Conservation (phyloP, 2,888 invertebrate species). For the Choreutis nemorana region DNA sequence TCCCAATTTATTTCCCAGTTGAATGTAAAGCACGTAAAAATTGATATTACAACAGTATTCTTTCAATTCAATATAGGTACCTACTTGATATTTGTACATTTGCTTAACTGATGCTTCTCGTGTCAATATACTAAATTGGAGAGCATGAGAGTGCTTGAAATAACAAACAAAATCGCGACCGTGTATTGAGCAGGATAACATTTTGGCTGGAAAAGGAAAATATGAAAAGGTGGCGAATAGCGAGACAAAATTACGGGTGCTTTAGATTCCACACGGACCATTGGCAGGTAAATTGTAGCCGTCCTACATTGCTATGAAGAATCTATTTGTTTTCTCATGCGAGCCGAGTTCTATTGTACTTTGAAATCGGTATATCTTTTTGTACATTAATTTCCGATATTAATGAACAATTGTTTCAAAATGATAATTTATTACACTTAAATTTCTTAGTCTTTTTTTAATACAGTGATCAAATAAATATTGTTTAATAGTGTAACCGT, state of each 20-base stretch:
- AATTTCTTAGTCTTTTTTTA: no score
- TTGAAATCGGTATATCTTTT: no score
- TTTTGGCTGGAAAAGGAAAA: conserved; percentile 55
- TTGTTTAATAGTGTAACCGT: no score
- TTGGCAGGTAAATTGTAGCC: conserved; percentile 61
- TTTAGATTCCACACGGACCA: conserved; percentile 58
- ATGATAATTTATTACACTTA: conserved; percentile 4
- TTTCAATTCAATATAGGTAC: no score
- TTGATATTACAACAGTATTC: no score
- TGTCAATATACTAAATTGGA: conserved; percentile 51
- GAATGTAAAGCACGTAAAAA: no score
- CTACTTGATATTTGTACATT: conserved; percentile 39
- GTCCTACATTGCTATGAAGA: conserved; percentile 55
- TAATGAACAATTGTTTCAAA: conserved; percentile 5
- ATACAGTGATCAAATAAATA: no score
- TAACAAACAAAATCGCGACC: conserved; percentile 59
- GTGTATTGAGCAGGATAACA: conserved; percentile 53
- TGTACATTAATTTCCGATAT: no score
- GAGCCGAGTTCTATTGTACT: conserved; percentile 32
- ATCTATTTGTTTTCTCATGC: conserved; percentile 53
- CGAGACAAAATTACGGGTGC: conserved; percentile 62
- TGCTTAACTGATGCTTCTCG: conserved; percentile 47
- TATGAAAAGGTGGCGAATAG: conserved; percentile 62
- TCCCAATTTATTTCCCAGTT: no score
- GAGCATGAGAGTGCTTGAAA: conserved; percentile 49